phyloP scores from a whole-genome alignment of 2,113 vertebrate genomes.

The Rhinopomastus cyanomelas region DNA sequence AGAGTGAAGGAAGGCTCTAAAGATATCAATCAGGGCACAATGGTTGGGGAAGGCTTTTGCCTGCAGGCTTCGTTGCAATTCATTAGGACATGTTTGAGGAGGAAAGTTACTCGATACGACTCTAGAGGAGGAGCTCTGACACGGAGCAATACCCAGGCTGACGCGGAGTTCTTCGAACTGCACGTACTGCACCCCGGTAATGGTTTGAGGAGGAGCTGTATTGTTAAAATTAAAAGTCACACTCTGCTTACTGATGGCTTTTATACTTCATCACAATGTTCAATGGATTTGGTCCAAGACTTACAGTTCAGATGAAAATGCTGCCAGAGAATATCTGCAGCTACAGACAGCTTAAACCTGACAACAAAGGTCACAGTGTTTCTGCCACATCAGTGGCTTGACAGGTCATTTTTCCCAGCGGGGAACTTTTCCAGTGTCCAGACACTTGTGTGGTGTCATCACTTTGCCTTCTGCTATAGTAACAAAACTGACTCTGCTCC shows the following conservation, averaged over 20 bases:
- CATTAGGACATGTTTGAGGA: neutral
- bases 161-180: neutral
- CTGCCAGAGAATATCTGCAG: neutral
- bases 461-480: neutral
- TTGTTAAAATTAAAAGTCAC: neutral
- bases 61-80: constrained; percentile 47
- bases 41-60: constrained; percentile 7
- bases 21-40: constrained; percentile 21
- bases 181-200: neutral
- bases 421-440: neutral
- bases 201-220: neutral
- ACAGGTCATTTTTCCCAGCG: neutral
- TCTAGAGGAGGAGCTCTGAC: constrained; percentile 26
- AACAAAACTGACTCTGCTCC: neutral
- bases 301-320: neutral
- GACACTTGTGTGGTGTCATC: neutral
- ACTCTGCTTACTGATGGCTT: neutral
- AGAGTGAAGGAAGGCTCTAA: neutral
- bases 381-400: neutral
- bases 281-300: neutral
- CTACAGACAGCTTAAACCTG: neutral
- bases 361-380: accelerated
- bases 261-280: neutral
- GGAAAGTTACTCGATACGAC: neutral
- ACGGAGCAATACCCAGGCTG: neutral